Percentiles rank a stretch among this genome's conserved stretches.
phyloP scores from a whole-genome alignment of 2,113 vertebrate species.

The Bostrychus sinensis region DNA sequence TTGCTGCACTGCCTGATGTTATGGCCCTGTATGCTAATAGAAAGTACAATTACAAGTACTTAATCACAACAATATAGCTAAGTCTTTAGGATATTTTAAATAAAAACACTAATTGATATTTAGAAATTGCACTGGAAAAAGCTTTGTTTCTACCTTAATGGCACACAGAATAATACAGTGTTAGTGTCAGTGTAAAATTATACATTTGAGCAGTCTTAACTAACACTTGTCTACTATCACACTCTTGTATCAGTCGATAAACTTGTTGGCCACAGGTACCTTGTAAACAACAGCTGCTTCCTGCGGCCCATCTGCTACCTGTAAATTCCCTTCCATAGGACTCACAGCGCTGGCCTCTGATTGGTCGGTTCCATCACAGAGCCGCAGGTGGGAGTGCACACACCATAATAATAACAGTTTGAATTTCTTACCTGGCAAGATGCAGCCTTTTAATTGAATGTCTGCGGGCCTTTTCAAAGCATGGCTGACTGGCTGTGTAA shows the following conservation, averaged over 20 bases:
- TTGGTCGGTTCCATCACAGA: slow-evolving; percentile 15
- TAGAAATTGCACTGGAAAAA: no score
- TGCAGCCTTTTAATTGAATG: slow-evolving; percentile 25
- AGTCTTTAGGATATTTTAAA: no score
- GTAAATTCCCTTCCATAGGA: slow-evolving; percentile 30
- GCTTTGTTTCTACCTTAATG: no score
- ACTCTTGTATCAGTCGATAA: slow-evolving; percentile 3
- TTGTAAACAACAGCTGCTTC: slow-evolving; percentile 64
- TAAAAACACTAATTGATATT: no score
- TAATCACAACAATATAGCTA: no score
- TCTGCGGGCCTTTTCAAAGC: slow-evolving; percentile 21
- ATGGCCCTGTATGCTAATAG: no score
- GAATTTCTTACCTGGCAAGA: slow-evolving; percentile 1
- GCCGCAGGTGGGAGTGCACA: neutral
- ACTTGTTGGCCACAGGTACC: slow-evolving; percentile 29
- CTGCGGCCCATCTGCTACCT: slow-evolving; percentile 43
- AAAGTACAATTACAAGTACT: no score
- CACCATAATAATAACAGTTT: slow-evolving; percentile 49
- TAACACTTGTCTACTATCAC: slow-evolving; percentile 20
- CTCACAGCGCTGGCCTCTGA: slow-evolving; percentile 8
- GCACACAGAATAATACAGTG: no score
- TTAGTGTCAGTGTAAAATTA: no score
- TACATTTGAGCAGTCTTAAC: slow-evolving; percentile 16
- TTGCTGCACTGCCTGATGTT: no score
- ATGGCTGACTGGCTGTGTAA: neutral